These are phyloP conservation scores for Falco rusticolus DNA, from an alignment of 2,797 vertebrate genomes.

Conservation along the genomic window DNA sequence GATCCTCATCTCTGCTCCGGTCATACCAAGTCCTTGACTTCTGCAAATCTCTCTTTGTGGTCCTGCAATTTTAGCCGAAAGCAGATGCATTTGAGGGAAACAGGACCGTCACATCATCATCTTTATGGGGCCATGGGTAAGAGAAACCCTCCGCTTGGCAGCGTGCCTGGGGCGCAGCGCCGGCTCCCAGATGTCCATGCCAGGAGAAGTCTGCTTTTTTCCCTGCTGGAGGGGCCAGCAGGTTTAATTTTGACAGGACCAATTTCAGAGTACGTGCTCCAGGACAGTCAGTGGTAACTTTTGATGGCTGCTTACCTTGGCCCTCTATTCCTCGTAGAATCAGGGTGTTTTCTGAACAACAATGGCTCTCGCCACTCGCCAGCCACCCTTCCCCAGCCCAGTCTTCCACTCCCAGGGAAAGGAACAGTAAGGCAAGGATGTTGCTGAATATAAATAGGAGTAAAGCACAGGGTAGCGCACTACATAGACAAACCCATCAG, in stretches of 20 bases:
- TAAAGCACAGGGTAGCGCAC: not conserved
- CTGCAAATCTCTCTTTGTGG: not conserved
- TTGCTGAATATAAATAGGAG: conserved; percentile 63
- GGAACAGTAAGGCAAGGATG: not conserved
- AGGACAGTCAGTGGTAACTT: not conserved
- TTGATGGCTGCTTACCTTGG: not conserved
- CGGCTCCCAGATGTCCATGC: not conserved
- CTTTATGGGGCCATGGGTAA: rapidly evolving
- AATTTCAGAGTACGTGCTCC: not conserved
- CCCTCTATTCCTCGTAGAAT: not conserved
- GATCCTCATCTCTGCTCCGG: not conserved
- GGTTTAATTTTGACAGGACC: conserved; percentile 5
- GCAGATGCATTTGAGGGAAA: not conserved
- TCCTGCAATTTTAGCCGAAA: not conserved
- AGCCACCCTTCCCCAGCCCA: not conserved
- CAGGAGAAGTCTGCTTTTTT: conserved; percentile 1
- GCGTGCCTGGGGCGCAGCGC: not conserved
- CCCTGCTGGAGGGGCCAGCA: not conserved
- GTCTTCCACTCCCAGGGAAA: conserved; percentile 28
- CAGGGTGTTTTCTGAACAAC: not conserved
- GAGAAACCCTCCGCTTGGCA: not conserved
- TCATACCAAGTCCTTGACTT: no score
- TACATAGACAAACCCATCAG: not conserved
- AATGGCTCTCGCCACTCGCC: not conserved
- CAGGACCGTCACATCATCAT: not conserved